Evolutionary conservation across 2,888 invertebrate species (phyloP), one percentile per base, ranked within the genome.

Genomic region (Andricus quercusramuli): DNA sequence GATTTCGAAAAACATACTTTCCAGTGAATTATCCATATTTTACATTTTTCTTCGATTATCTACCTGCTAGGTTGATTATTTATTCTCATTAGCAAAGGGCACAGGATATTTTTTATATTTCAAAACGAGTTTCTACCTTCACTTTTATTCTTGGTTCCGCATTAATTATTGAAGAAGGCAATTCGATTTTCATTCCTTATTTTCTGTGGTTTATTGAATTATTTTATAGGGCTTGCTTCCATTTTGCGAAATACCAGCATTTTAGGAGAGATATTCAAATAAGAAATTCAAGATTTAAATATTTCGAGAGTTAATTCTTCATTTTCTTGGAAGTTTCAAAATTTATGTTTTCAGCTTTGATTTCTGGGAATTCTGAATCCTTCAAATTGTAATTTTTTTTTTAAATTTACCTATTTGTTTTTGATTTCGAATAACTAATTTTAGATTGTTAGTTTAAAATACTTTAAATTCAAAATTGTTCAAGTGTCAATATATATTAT

Each of bases 1-100:
- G 56, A 74, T 37, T 74, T 74, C 56, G 29, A 56, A 74, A 74
- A 56, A 74, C 9, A 22, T 56, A 37, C 11, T 56, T 32, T 51
- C 47, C 29, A 15, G 15, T 56, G 37, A 74, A 56, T 68, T 44
- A 47, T 9, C 47, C 68, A 47, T 68, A 68, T 68, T 41, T 22
- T 17, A 41, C 17, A 25, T 68, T 68, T 47, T 68, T 25, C 13
- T 25, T 47, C 41, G 68, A 68, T 68, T 25, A 44, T 67, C n/a
- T 11, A 67, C 41, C n/a, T 41, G 64, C 22, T 25, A 64, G 8
- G 6, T 1, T 8, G 13, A 22, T 64, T 29, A 17, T 25, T 64
- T 17, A 64, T 64, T 15, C 17, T 29, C 17, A 64, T 15, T 29
- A 25, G 29, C 8, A 15, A 64, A 29, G 17, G 64, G 64, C 5